A percentile compares a stretch with the other conserved stretches of the same genome.
These are phyloP conservation scores for Sympetrum striolatum DNA, from an alignment of 2,888 invertebrate species.

Conservation along the genomic window DNA sequence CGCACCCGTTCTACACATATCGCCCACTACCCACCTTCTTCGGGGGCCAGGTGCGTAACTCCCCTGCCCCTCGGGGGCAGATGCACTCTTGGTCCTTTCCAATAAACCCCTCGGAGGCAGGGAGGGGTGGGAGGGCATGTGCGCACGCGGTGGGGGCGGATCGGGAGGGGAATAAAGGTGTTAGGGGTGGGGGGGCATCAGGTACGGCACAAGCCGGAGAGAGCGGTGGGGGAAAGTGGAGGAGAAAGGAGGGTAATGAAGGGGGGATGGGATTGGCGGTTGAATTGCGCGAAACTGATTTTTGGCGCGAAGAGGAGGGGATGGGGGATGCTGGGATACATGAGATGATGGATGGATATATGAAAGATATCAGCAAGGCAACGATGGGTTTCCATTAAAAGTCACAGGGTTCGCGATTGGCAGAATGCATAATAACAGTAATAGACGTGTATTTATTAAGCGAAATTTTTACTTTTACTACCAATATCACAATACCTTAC, in stretches of 20 bases:
- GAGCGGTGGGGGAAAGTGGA: not conserved
- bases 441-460: too few species aligned
- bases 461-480: too few species aligned
- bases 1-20: not conserved
- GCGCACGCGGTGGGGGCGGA: not conserved
- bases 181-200: not conserved
- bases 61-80: not conserved
- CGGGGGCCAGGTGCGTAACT: not conserved
- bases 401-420: too few species aligned
- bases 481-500: too few species aligned
- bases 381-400: too few species aligned
- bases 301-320: not conserved
- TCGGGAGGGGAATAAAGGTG: not conserved
- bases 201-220: not conserved
- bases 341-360: not conserved
- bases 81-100: not conserved
- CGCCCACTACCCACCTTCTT: not conserved
- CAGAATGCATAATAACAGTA: too few species aligned
- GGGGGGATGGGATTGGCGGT: not conserved
- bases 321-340: not conserved
- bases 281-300: not conserved
- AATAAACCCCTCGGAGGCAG: not conserved
- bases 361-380: not conserved
- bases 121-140: not conserved
- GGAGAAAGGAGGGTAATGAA: not conserved